Percentiles rank a stretch among this genome's conserved stretches.
These are phyloP conservation scores for Rhagium mordax DNA, from an alignment of 2,888 invertebrate genomes.

Conservation along the genomic window DNA sequence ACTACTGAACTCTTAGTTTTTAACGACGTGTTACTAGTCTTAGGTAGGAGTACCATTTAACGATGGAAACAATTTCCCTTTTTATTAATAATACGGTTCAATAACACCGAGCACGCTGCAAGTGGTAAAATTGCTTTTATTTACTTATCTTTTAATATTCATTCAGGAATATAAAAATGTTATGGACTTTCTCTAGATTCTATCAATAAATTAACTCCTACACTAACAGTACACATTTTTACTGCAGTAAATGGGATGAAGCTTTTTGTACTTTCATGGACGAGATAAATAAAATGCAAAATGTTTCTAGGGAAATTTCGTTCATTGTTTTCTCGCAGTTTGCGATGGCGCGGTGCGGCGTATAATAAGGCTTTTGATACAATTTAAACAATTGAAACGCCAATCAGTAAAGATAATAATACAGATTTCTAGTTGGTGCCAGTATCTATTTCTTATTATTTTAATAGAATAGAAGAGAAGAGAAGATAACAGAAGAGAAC, in stretches of 20 bases:
- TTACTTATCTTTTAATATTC: not conserved
- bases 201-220: conserved; percentile 47
- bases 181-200: conserved; percentile 45
- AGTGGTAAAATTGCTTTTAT: not conserved
- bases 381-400: too few relatives aligned
- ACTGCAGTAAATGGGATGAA: not conserved
- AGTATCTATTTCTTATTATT: too few relatives aligned
- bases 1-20: not conserved
- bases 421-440: too few relatives aligned
- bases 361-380: too few relatives aligned
- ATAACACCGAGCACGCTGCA: not conserved
- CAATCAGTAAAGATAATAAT: too few relatives aligned
- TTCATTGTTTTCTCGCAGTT: not conserved
- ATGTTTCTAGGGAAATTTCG: not conserved
- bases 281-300: not conserved
- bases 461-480: too few relatives aligned
- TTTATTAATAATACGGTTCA: not conserved
- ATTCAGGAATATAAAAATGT: conserved; percentile 12
- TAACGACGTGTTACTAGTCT: not conserved
- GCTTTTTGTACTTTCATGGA: not conserved
- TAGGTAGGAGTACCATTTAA: not conserved
- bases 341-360: too few relatives aligned
- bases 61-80: not conserved
- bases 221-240: conserved; percentile 25
- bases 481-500: too few relatives aligned